Evolutionary conservation across 2,888 invertebrate species (phyloP).

Genomic region (Ametastegia equiseti): DNA sequence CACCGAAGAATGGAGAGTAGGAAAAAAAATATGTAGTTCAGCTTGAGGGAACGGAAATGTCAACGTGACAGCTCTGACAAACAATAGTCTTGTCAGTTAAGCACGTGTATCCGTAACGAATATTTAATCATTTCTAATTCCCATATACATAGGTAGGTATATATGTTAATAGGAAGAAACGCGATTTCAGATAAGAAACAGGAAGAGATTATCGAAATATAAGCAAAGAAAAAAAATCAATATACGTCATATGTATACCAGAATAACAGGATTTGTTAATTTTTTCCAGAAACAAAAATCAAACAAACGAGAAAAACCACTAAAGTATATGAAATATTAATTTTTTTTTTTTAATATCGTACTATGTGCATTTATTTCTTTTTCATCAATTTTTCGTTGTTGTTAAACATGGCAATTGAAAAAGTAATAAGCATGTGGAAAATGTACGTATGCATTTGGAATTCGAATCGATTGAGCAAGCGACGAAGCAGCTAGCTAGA

Average conservation of each 20-base stretch:
- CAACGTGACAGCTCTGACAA: slow-evolving; percentile 19
- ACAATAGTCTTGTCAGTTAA: not conserved
- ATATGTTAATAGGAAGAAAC: not conserved
- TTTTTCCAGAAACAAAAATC: not conserved
- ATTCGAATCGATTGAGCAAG: slow-evolving; percentile 8
- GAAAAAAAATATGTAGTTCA: slow-evolving; percentile 12
- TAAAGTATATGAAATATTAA: not conserved
- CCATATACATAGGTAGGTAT: not conserved
- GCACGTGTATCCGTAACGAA: not conserved
- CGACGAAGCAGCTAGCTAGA: not conserved
- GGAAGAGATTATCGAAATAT: not conserved
- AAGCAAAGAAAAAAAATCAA: not conserved
- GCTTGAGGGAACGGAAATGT: slow-evolving; percentile 30
- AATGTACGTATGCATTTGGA: not conserved
- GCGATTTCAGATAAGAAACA: not conserved
- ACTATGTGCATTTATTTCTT: no score
- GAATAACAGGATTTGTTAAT: not conserved
- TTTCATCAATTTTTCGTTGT: no score
- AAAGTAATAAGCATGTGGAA: not conserved
- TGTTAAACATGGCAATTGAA: no score
- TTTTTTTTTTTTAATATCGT: no score
- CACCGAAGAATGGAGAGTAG: slow-evolving; percentile 46
- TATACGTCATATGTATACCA: no score
- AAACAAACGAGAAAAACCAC: no score
- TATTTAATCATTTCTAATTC: not conserved